Conservation (phyloP, 37 sponge, comb jelly and placozoan species). For the Spongilla lacustris region DNA sequence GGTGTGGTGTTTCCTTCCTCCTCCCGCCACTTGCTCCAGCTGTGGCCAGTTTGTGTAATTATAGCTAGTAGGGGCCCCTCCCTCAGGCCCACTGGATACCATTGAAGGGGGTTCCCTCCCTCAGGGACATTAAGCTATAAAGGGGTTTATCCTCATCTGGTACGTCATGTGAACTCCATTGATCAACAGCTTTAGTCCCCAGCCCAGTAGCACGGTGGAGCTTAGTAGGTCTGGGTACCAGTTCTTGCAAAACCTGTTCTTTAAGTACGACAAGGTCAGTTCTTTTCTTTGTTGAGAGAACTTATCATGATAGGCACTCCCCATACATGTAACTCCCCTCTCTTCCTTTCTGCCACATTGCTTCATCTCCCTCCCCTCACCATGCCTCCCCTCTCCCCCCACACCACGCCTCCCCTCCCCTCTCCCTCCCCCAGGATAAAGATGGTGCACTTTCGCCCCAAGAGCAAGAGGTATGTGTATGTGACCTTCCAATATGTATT, state of each 20-base stretch:
- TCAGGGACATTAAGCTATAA: too few relatives aligned
- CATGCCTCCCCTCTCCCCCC: neutral
- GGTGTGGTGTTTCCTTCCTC: too few relatives aligned
- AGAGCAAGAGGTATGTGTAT: constrained; percentile 67
- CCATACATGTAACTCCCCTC: neutral
- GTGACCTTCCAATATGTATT: too few relatives aligned
- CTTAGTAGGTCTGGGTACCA: constrained; percentile 60
- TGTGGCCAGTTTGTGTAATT: too few relatives aligned
- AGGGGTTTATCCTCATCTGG: neutral
- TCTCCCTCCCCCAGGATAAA: constrained; percentile 35
- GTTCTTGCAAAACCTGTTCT: constrained; percentile 80
- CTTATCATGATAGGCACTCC: too few relatives aligned
- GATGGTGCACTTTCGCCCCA: constrained; percentile 76
- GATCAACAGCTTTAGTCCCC: constrained; percentile 55
- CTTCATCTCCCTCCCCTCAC: too few relatives aligned
- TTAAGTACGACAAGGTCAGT: constrained; percentile 84
- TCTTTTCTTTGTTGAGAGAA: neutral
- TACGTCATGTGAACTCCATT: neutral
- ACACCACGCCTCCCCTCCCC: too few relatives aligned
- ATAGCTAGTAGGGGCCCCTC: too few relatives aligned
- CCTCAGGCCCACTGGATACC: too few relatives aligned
- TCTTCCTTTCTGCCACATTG: too few relatives aligned
- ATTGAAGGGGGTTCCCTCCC: too few relatives aligned
- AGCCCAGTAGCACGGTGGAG: constrained; percentile 78
- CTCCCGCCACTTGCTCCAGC: too few relatives aligned